Conservation (phyloP, 2,797 vertebrate genomes). For the Propithecus deckenii region DNA sequence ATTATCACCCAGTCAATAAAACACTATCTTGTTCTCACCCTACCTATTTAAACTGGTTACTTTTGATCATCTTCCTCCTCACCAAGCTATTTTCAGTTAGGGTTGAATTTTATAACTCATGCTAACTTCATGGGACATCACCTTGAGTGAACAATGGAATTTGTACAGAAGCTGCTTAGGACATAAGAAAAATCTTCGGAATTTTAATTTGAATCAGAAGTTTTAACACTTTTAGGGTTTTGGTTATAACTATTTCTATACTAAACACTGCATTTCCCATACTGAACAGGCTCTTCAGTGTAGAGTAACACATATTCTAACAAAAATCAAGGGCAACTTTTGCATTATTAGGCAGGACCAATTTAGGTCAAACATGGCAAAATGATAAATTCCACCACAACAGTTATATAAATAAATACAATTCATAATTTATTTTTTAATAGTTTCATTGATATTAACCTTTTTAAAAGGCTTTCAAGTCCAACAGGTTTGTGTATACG, state of each 20-base stretch:
- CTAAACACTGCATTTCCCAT: neutral
- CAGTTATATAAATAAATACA: neutral
- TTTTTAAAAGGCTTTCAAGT: neutral
- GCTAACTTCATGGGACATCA: rapidly evolving
- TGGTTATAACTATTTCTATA: neutral
- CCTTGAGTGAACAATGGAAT: neutral
- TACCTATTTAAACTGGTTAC: neutral
- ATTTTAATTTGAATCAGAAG: neutral
- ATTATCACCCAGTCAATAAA: neutral
- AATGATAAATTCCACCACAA: neutral
- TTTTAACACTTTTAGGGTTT: neutral
- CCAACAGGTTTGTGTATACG: neutral
- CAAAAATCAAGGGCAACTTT: neutral
- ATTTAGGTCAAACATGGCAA: neutral
- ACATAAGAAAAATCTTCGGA: neutral
- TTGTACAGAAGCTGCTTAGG: neutral
- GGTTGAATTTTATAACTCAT: neutral
- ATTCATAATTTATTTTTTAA: neutral
- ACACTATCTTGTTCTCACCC: neutral
- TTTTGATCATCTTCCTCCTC: neutral
- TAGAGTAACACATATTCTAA: neutral
- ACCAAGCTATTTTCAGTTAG: neutral
- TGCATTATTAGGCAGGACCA: neutral
- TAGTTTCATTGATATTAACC: neutral
- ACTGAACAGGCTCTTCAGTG: neutral